These are phyloP conservation scores for Ptychoptera contaminata DNA, from an alignment of 2,888 invertebrate genomes.

Conservation along the genomic window DNA sequence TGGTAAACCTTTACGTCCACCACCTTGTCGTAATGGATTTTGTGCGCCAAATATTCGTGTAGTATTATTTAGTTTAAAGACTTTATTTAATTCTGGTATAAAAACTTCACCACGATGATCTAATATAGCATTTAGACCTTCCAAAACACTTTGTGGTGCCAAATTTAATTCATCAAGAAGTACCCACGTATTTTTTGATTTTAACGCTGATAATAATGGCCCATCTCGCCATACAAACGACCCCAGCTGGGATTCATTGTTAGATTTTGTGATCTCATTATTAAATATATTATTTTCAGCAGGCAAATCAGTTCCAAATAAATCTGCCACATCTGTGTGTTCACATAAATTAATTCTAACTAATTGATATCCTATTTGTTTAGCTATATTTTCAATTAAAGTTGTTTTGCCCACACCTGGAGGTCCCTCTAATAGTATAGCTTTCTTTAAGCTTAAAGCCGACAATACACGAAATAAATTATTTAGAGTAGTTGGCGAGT, in stretches of 20 bases:
- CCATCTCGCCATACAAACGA: conserved; percentile 95
- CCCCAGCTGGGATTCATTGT: conserved; percentile 38
- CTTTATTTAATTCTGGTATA: conserved; percentile 83
- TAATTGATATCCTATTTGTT: conserved; percentile 64
- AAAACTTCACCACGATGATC: conserved; percentile 95
- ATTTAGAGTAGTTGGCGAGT: conserved; percentile 58
- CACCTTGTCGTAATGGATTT: conserved; percentile 92
- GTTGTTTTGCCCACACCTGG: conserved; percentile 99
- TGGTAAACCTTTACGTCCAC: conserved; percentile 88
- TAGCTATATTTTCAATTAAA: conserved; percentile 77
- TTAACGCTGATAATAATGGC: conserved; percentile 81
- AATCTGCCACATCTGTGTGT: conserved; percentile 95
- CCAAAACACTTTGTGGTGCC: conserved; percentile 94
- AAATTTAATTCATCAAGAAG: conserved; percentile 94
- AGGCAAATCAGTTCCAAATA: conserved; percentile 96
- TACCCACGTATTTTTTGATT: conserved; percentile 82
- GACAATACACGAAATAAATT: conserved; percentile 77
- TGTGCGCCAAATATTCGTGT: conserved; percentile 95
- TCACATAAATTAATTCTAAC: conserved; percentile 95
- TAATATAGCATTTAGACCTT: conserved; percentile 95
- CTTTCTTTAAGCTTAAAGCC: conserved; percentile 79
- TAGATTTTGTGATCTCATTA: conserved; percentile 1
- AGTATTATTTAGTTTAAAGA: conserved; percentile 57
- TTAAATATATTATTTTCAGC: conserved; percentile 27
- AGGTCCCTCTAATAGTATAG: conserved; percentile 88